Evolutionary conservation across 1,140 invertebrate species (phyloP).

Genomic region (Cardiocondyla obscurior): DNA sequence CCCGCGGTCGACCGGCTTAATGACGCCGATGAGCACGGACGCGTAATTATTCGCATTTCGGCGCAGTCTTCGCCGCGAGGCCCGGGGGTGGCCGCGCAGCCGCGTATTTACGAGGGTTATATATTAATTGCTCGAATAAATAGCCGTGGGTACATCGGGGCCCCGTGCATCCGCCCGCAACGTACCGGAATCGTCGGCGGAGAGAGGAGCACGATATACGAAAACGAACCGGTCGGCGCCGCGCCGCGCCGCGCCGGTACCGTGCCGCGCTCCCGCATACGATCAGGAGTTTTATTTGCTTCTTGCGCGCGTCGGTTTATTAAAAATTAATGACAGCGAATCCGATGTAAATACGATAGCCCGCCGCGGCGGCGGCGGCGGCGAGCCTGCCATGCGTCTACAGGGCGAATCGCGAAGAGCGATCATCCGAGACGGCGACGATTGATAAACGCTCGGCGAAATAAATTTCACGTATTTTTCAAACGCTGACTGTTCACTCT

Average conservation of each 20-base stretch:
- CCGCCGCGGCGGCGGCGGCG: slow-evolving; percentile 1
- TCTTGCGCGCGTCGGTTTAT: slow-evolving; percentile 78
- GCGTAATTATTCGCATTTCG: slow-evolving; percentile 81
- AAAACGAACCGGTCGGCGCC: slow-evolving; percentile 74
- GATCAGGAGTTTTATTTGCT: slow-evolving; percentile 69
- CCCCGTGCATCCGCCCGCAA: not conserved
- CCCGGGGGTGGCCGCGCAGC: slow-evolving; percentile 61
- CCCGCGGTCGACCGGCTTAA: slow-evolving; percentile 58
- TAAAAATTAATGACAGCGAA: slow-evolving; percentile 82
- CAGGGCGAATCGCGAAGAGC: slow-evolving; percentile 16
- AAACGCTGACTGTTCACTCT: not conserved
- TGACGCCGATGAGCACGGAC: slow-evolving; percentile 76
- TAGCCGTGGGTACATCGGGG: slow-evolving; percentile 67
- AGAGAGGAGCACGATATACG: slow-evolving; percentile 6
- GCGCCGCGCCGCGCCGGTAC: slow-evolving; percentile 38
- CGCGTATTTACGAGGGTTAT: slow-evolving; percentile 82
- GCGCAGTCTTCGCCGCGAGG: slow-evolving; percentile 56
- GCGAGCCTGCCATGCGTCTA: slow-evolving; percentile 8
- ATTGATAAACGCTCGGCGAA: not conserved
- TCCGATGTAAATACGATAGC: slow-evolving; percentile 78
- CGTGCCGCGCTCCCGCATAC: slow-evolving; percentile 61
- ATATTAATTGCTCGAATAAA: slow-evolving; percentile 84
- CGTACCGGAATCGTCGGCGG: not conserved
- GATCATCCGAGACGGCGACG: not conserved
- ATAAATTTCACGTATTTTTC: not conserved